Evolutionary conservation across 2,113 vertebrate genomes (phyloP).

Genomic region (Sorex araneus): DNA sequence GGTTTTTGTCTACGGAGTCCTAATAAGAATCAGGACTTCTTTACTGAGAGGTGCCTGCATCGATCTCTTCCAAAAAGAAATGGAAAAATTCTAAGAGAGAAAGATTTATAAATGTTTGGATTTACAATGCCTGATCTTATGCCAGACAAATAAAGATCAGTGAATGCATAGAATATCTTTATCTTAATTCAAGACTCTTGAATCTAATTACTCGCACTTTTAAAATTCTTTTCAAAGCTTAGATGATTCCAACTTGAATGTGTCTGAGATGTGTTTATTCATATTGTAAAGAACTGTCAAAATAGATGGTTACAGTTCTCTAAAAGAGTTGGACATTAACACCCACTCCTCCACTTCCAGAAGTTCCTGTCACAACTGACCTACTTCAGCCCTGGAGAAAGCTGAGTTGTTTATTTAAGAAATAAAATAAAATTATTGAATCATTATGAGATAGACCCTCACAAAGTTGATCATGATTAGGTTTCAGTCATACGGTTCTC

Average conservation of each 20-base stretch:
- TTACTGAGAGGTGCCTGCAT: not conserved
- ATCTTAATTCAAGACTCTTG: not conserved
- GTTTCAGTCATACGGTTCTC: no score
- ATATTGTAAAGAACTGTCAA: not conserved
- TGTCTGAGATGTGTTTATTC: not conserved
- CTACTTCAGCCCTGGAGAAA: not conserved
- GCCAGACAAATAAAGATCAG: slow-evolving; percentile 42
- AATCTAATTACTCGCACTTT: slow-evolving; percentile 6
- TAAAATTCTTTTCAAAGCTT: slow-evolving; percentile 7
- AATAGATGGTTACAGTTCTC: fast-evolving
- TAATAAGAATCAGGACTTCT: not conserved
- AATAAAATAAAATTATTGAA: no score
- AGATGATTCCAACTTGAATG: not conserved
- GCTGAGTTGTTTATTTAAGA: no score
- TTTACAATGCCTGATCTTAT: not conserved
- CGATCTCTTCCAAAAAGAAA: slow-evolving; percentile 13
- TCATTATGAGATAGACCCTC: no score
- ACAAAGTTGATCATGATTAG: no score
- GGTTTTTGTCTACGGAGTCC: not conserved
- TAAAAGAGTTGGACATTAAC: not conserved
- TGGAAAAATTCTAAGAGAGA: not conserved
- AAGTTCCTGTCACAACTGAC: no score
- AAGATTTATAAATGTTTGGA: not conserved
- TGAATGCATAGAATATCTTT: not conserved
- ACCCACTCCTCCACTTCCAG: not conserved